Evolutionary conservation across 2,113 vertebrate genomes (phyloP).

Genomic region (Paramisgurnus dabryanus): DNA sequence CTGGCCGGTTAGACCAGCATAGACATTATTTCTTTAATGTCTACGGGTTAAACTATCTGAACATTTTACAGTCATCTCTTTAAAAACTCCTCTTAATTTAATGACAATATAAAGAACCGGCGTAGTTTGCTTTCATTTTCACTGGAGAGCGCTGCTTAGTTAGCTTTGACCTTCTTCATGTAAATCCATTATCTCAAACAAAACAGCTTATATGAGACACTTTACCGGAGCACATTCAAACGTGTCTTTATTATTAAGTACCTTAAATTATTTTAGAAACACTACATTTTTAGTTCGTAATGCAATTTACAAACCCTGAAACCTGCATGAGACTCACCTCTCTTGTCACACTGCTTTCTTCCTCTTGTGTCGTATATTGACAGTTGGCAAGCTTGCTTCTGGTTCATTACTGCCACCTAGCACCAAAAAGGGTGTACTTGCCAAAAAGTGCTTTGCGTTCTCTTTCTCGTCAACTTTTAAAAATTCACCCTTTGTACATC

Average conservation of each 20-base stretch:
- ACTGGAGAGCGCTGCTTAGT: background rate
- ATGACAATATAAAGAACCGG: background rate
- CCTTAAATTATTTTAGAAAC: too few relatives aligned
- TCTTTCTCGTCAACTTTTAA: background rate
- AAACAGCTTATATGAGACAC: background rate
- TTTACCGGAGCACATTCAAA: background rate
- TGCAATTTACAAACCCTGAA: background rate
- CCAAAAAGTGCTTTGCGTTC: background rate
- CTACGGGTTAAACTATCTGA: too few relatives aligned
- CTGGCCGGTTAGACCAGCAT: background rate
- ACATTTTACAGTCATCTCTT: background rate
- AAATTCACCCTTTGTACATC: background rate
- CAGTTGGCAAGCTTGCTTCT: too few relatives aligned
- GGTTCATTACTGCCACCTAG: too few relatives aligned
- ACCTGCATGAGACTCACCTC: slow-evolving; percentile 14
- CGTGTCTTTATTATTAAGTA: background rate
- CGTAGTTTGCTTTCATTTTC: slow-evolving; percentile 12
- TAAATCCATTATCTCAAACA: background rate
- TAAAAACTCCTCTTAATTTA: background rate
- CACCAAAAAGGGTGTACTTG: too few relatives aligned
- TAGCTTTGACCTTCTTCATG: slow-evolving; percentile 14
- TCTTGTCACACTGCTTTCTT: too few relatives aligned
- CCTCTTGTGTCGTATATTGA: too few relatives aligned
- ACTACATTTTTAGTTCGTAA: too few relatives aligned
- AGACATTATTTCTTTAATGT: background rate